phyloP scores from a whole-genome alignment of 2,797 vertebrate species.

The Gallinago solitaria region DNA sequence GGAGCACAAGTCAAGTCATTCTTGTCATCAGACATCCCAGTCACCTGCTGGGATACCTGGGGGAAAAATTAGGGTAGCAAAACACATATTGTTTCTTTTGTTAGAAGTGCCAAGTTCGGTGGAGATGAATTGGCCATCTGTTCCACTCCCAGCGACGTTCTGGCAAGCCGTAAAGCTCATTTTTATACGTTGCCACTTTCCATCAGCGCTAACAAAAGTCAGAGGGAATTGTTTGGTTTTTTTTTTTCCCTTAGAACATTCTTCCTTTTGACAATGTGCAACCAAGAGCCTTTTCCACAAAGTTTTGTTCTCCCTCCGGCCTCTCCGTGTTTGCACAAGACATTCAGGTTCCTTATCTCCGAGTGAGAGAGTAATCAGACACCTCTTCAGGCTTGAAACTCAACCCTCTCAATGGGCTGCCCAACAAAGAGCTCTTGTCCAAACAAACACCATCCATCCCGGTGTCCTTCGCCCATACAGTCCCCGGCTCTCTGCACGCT shows the following conservation, averaged over 20 bases:
- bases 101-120: slow-evolving; percentile 72
- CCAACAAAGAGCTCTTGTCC: slow-evolving; percentile 48
- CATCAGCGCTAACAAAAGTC: slow-evolving; percentile 66
- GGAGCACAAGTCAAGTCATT: slow-evolving; percentile 66
- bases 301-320: not conserved
- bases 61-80: slow-evolving; percentile 75
- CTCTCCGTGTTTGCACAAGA: not conserved
- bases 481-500: not conserved
- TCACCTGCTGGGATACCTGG: slow-evolving; percentile 79
- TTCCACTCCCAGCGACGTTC: slow-evolving; percentile 61
- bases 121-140: slow-evolving; percentile 81
- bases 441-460: slow-evolving; percentile 16
- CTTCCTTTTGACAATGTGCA: slow-evolving; percentile 11
- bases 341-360: slow-evolving; percentile 40
- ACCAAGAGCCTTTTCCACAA: not conserved
- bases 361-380: not conserved
- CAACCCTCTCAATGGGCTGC: not conserved
- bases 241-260: slow-evolving; percentile 25
- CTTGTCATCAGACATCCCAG: slow-evolving; percentile 80
- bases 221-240: slow-evolving; percentile 21
- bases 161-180: slow-evolving; percentile 70
- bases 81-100: slow-evolving; percentile 79
- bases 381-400: not conserved
- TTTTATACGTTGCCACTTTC: slow-evolving; percentile 69
- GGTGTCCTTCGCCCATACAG: not conserved